Conservation (phyloP, 2,113 vertebrate genomes). For the Oryzias celebensis region DNA sequence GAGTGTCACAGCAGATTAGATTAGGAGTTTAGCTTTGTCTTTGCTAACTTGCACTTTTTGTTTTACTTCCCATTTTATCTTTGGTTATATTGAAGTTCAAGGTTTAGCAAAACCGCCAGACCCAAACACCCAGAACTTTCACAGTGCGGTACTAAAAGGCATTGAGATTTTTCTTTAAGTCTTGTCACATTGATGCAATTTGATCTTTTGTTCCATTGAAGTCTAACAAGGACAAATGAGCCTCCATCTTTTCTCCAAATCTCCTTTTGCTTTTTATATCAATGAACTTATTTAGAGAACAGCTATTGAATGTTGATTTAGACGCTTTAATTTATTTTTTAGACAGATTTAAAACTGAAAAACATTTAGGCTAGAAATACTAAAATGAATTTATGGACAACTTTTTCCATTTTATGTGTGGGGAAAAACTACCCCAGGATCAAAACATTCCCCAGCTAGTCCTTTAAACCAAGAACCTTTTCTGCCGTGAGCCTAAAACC, state of each 20-base stretch:
- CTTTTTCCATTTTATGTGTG: conserved; percentile 52
- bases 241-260: conserved; percentile 32
- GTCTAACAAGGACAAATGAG: conserved; percentile 30
- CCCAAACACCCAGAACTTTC: too few relatives aligned
- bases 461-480: conserved; percentile 39
- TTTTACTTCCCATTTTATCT: too few relatives aligned
- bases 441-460: conserved; percentile 26
- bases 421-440: conserved; percentile 36
- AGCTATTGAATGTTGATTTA: conserved; percentile 52
- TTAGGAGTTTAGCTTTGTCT: too few relatives aligned
- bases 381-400: conserved; percentile 70
- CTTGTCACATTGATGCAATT: conserved; percentile 27
- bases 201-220: conserved; percentile 34
- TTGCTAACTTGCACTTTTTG: too few relatives aligned
- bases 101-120: too few relatives aligned
- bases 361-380: conserved; percentile 40
- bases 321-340: conserved; percentile 36
- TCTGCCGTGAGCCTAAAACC: conserved; percentile 34
- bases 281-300: conserved; percentile 50
- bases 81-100: too few relatives aligned
- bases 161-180: too few relatives aligned
- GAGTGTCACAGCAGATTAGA: conserved; percentile 12
- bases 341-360: conserved; percentile 26
- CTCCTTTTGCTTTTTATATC: conserved; percentile 36
- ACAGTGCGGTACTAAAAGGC: too few relatives aligned